A percentile compares a stretch with the other conserved stretches of the same genome.
Conservation (phyloP, 2,888 invertebrate species). For the Amphimallon solstitiale region DNA sequence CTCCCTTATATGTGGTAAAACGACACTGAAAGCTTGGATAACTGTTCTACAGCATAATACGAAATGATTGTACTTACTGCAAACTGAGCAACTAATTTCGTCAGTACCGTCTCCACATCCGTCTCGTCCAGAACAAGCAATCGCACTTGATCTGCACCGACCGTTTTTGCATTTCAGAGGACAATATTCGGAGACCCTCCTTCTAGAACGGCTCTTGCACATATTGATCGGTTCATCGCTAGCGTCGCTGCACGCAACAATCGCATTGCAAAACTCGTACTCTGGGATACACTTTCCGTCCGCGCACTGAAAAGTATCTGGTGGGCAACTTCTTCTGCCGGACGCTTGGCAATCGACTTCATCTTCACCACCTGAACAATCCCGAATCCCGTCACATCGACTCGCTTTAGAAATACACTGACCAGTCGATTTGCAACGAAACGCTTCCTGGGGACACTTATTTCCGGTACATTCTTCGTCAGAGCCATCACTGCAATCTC, state of each 20-base stretch:
- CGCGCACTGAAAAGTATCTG: conserved; percentile 84
- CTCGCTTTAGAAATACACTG: conserved; percentile 82
- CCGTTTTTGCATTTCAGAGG: conserved; percentile 89
- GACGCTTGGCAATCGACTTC: conserved; percentile 71
- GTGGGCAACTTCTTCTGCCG: conserved; percentile 72
- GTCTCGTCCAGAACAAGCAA: conserved; percentile 89
- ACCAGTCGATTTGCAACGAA: conserved; percentile 74
- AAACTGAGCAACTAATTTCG: conserved; percentile 84
- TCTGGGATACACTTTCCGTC: conserved; percentile 90
- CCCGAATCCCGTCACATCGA: conserved; percentile 82
- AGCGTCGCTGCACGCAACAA: conserved; percentile 85
- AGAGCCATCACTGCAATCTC: conserved; percentile 86
- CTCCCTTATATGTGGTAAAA: no score
- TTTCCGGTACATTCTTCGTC: conserved; percentile 82
- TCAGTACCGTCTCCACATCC: conserved; percentile 93
- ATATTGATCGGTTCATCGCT: conserved; percentile 87
- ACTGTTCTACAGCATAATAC: no score
- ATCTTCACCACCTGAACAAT: conserved; percentile 82
- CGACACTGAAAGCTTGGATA: no score
- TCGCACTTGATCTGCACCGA: conserved; percentile 87
- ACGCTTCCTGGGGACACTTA: conserved; percentile 77
- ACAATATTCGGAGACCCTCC: conserved; percentile 71
- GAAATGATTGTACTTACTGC: conserved; percentile 88
- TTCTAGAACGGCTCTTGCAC: conserved; percentile 71
- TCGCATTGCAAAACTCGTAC: conserved; percentile 92